Evolutionary conservation across 1,140 invertebrate species (phyloP), one percentile per base, ranked within the genome.

Genomic region (Ooceraea biroi): DNA sequence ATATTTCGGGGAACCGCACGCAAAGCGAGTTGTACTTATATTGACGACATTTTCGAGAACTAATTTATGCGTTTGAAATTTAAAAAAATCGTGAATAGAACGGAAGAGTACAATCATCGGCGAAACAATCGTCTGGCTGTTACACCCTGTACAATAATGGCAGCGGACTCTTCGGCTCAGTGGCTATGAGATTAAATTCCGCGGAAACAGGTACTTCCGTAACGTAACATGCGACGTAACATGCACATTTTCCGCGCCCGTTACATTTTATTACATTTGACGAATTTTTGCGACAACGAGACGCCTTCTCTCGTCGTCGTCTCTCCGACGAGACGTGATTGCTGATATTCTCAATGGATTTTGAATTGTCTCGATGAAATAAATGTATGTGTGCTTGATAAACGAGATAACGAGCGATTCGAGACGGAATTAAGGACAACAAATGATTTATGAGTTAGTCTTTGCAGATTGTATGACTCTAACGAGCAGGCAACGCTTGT

Each of bases 311-410:
- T 50, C 50, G 17, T 36, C 3, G 8, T 36, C 7, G 11, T 72
- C 11, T 71, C 27, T 0, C 68, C 17, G 19, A 25, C 44, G 22
- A 44, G 22, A 46, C 22, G 1, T 17, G 30, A 58, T 11, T 41
- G 27, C 57, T 14, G 65, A 78, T 80, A 88, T 87, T 84, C 84
- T 84, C 76, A 86, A 57, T 61, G 68, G 77, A 63, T 84, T 84
- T 27, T 48, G 5, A 57, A 68, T 72, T 58, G n/a, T 65, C 22
- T 60, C 52, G 41, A 74, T 77, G 58, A 74, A 87, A 27, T 50
- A 58, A 85, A 69, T 17, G 63, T 63, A 77, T 57, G 77, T 48
- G 41, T 83, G 57, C 44, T 52, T 65, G 36, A 22, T 14, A 55
- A 65, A 44, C 82, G 71, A 48, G 41, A 57, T 63, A 74, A 78